Base-by-base conservation (phyloP, 2,113 vertebrate genomes). In the Pachycephala philippinensis region DNA sequence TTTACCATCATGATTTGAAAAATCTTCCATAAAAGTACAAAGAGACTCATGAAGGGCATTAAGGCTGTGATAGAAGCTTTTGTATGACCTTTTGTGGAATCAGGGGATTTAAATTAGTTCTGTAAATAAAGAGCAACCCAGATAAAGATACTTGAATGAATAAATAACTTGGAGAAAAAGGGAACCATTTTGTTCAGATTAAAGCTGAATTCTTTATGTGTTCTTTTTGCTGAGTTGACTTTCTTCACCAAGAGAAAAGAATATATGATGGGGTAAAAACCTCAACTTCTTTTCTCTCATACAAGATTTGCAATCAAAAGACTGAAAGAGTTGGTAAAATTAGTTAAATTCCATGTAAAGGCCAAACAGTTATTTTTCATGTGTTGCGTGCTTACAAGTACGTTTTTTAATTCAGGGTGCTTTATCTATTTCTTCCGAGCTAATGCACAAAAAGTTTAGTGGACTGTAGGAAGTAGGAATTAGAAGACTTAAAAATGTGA, bases 121-220 rank as follows among this genome's bases (percentile, higher is more conserved):
- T 84, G 75, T 88, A 96, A 92, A 71, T 77, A 92, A 95, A 18
- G 15, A 96, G 54, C 47, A 93, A 93, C 15, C 23, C 71, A 95
- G 75, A 88, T 77, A 83, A 90, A 93, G 75, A 49, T 60, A 80
- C 52, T 56, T 66, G 50, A 95, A 63, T 86, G 24, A 72, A 79
- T 72, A 79, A 84, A 79, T 85, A 95, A 84, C 65, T 83, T 53
- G 39, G 17, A 88, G 74, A 40, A 86, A 96, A 96, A 59, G 2
- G 10, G 15, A 90, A 45, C 6, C 5, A 63, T 56, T 91, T 95
- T 80, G 52, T 57, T 80, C 54, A 81, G 52, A 42, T 60, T 83
- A 88, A 56, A 94, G 40, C 23, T 44, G 31, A 84, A 84, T 50
- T 80, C 6, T 84, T 92, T 47, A 71, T 59, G 42, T 16, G 59